A percentile compares a stretch with the other conserved stretches of the same genome.
phyloP scores from a whole-genome alignment of 2,888 invertebrate genomes.

The Thymelicus sylvestris region DNA sequence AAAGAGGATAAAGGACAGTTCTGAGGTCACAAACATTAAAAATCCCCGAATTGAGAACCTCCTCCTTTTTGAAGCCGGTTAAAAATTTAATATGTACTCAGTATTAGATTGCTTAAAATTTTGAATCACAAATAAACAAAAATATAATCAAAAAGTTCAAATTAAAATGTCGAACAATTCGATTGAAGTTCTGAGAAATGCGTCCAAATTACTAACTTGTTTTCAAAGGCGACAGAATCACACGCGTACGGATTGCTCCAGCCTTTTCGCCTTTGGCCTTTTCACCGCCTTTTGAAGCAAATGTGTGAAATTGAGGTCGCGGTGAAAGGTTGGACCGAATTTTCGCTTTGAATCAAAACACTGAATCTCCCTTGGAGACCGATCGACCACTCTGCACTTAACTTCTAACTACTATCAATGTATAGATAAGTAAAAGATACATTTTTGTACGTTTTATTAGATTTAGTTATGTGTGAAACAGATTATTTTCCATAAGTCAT shows the following conservation, averaged over 20 bases:
- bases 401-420: background rate
- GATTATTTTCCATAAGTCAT: too few relatives aligned
- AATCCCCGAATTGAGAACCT: too few relatives aligned
- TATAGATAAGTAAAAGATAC: too few relatives aligned
- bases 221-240: conserved; percentile 25
- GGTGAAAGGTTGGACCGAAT: conserved; percentile 20
- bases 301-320: conserved; percentile 32
- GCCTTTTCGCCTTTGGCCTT: conserved; percentile 30
- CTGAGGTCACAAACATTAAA: too few relatives aligned
- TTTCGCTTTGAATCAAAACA: conserved; percentile 33
- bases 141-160: too few relatives aligned
- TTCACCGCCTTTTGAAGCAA: conserved; percentile 15
- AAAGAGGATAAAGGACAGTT: too few relatives aligned
- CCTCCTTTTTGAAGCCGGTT: too few relatives aligned
- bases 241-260: conserved; percentile 23
- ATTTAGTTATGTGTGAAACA: too few relatives aligned
- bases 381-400: background rate
- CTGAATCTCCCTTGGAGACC: background rate
- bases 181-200: conserved; percentile 11
- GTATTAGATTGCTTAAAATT: too few relatives aligned
- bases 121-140: too few relatives aligned
- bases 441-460: too few relatives aligned
- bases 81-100: too few relatives aligned
- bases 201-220: conserved; percentile 30
- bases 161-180: background rate